Base-by-base conservation (phyloP, 2,113 vertebrate species). In the Ptilorrhoa leucosticta region DNA sequence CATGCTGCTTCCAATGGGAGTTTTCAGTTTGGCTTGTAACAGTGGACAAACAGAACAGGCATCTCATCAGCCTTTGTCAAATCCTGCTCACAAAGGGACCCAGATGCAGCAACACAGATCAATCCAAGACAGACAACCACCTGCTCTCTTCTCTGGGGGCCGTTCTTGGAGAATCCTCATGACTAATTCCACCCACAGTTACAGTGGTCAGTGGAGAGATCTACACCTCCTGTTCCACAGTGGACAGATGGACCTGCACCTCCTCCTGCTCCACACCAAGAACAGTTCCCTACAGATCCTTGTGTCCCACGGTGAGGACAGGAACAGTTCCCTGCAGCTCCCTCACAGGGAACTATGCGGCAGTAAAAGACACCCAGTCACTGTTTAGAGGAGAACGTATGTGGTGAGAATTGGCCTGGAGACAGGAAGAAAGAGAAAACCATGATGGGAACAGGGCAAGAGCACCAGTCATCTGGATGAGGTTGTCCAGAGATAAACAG, bases 301-400 rank as follows among this genome's bases (percentile, higher is more conserved):
- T 1, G 2, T 70, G 44, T 48, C 2, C 3, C 54, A 42, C 0
- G 1, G 23, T 9, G n/a, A 40, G 50, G n/a, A 40, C 30, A 40
- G 48, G 60, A 66, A 66, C 24, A 48, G 20, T 0, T 22, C 11
- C 48, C 69, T 45, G 37, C 61, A 42, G 6, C 4, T 20, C 16
- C 39, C 57, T 48, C 28, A 9, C 45, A 48, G 39, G 35, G 58
- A 54, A 3, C 20, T 24, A 0, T 1, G 14, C 0, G 1, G 56
- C 72, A 81, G 11, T 45, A 14, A 45, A 37, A 56, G 57, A 45
- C 5, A 39, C 0, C 15, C 5, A 78, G 21, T 1, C 12, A 27
- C 23, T 45, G 70, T 4, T 63, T 6, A 60, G 37, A 47, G 47
- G 13, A 73, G 45, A 69, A 48, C 0, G 0, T 1, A 17, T 0